These are phyloP conservation scores for Agraylea sexmaculata DNA, from an alignment of 1,140 invertebrate genomes.

Conservation along the genomic window DNA sequence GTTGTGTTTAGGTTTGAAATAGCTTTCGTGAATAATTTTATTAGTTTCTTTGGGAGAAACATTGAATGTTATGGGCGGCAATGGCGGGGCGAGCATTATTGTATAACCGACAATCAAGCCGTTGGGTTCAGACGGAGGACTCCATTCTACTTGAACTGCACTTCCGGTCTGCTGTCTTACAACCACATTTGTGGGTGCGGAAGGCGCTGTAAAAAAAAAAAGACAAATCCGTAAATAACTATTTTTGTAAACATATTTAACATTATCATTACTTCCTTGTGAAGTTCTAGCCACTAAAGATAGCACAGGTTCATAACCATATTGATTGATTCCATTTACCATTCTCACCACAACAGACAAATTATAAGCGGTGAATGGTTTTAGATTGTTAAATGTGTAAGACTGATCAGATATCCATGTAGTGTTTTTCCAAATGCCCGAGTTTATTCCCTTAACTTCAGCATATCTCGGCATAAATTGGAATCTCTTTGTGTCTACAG, in stretches of 20 bases:
- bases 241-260: constrained; percentile 3
- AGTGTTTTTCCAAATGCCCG: constrained; percentile 42
- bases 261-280: constrained; percentile 42
- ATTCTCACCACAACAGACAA: constrained; percentile 61
- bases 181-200: constrained; percentile 49
- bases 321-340: constrained; percentile 31
- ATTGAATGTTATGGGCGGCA: constrained; percentile 29
- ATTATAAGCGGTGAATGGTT: constrained; percentile 62
- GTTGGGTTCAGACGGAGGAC: constrained; percentile 46
- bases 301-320: constrained; percentile 47
- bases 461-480: constrained; percentile 51
- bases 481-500: constrained; percentile 22
- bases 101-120: constrained; percentile 53
- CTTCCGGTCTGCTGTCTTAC: constrained; percentile 51
- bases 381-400: constrained; percentile 50
- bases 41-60: constrained; percentile 33
- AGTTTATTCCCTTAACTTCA: constrained; percentile 22
- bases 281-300: constrained; percentile 48
- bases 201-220: constrained; percentile 41
- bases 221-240: constrained; percentile 9
- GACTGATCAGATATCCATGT: constrained; percentile 40
- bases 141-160: constrained; percentile 55
- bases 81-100: constrained; percentile 46
- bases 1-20: constrained; percentile 47
- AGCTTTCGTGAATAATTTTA: constrained; percentile 38